phyloP scores from a whole-genome alignment of 1,140 invertebrate genomes.

The Zaprionus kolodkinae region DNA sequence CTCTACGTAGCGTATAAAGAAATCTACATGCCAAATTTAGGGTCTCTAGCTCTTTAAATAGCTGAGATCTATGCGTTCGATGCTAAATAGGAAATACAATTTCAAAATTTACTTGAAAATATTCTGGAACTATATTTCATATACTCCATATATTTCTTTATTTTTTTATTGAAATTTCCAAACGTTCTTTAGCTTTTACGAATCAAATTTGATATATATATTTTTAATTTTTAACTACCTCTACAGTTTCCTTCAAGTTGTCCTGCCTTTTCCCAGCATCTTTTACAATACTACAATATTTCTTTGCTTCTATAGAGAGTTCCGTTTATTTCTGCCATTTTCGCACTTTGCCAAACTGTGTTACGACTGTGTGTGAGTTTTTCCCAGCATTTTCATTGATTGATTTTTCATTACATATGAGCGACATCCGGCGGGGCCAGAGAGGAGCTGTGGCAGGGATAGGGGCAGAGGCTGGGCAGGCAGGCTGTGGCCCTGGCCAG shows the following conservation, averaged over 20 bases:
- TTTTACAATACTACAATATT: background rate
- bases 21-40: too few species aligned
- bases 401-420: conserved; percentile 81
- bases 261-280: background rate
- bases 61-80: too few species aligned
- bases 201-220: background rate
- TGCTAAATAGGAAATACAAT: too few species aligned
- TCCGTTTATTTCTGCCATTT: background rate
- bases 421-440: conserved; percentile 59
- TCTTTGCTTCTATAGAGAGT: background rate
- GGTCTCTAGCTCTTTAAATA: too few species aligned
- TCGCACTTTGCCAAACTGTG: background rate
- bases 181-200: background rate
- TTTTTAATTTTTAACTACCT: background rate
- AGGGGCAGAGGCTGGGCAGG: too few species aligned
- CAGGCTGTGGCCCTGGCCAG: conserved; percentile 20
- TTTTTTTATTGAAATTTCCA: too few species aligned
- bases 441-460: background rate
- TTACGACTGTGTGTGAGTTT: conserved; percentile 3
- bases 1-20: too few species aligned
- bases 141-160: too few species aligned
- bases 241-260: background rate
- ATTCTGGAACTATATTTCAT: too few species aligned
- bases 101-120: too few species aligned
- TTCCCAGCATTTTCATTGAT: conserved; percentile 67